Conservation (phyloP, 2,113 vertebrate species). For the Carassius auratus region DNA sequence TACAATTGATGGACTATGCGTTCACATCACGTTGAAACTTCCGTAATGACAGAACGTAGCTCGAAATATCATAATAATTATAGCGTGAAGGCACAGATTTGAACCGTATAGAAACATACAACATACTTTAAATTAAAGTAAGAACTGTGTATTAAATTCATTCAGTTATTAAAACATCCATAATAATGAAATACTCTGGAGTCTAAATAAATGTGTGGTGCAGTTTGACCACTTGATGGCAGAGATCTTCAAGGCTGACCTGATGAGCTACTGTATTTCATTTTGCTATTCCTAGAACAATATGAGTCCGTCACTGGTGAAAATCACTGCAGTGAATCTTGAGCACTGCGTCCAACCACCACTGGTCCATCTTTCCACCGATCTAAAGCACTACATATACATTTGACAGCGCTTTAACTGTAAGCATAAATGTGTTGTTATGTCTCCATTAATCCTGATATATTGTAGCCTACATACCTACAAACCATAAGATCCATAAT, state of each 20-base stretch:
- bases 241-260: constrained; percentile 19
- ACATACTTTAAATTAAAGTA: background rate
- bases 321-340: constrained; percentile 13
- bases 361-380: background rate
- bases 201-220: constrained; percentile 69
- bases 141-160: background rate
- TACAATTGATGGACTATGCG: background rate
- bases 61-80: no score
- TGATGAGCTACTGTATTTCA: constrained; percentile 34
- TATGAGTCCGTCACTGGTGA: background rate
- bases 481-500: background rate
- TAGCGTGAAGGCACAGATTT: background rate
- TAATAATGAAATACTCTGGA: constrained; percentile 63
- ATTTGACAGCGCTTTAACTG: background rate
- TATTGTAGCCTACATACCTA: background rate
- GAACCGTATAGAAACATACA: background rate
- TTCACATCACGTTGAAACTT: background rate
- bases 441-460: background rate
- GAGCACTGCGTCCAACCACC: background rate
- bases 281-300: constrained; percentile 13
- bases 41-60: background rate
- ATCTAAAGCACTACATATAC: background rate
- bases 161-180: background rate
- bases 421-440: background rate
- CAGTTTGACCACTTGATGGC: constrained; percentile 60